phyloP scores from a whole-genome alignment of 2,888 invertebrate species.

The Himalopsyche japonica region DNA sequence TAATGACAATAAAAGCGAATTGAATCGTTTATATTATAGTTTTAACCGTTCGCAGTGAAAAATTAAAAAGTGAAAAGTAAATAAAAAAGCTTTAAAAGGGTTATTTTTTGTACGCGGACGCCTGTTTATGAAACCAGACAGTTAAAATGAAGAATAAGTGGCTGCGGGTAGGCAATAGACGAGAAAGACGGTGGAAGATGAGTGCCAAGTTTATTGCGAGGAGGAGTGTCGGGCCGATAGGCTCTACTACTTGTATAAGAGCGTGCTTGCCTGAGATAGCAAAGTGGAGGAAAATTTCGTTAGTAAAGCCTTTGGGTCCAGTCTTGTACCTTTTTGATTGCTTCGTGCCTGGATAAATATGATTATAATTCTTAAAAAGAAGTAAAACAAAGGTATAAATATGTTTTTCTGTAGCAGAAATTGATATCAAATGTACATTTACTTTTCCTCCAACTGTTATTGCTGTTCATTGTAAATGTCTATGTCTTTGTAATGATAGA shows the following conservation, averaged over 20 bases:
- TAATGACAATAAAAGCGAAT: too few relatives aligned
- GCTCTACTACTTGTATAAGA: neutral
- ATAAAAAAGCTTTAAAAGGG: neutral
- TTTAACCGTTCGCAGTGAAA: too few relatives aligned
- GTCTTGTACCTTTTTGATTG: neutral
- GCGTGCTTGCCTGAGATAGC: neutral
- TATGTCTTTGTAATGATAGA: too few relatives aligned
- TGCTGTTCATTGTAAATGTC: too few relatives aligned
- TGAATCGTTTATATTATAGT: too few relatives aligned
- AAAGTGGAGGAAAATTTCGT: neutral
- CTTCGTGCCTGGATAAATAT: neutral
- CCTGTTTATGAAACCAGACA: neutral
- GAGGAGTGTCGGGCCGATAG: neutral
- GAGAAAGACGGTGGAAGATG: neutral
- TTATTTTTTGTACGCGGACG: neutral
- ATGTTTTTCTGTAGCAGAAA: too few relatives aligned
- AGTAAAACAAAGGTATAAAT: too few relatives aligned
- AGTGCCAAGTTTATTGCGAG: neutral
- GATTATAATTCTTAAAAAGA: neutral
- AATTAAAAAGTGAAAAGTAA: too few relatives aligned
- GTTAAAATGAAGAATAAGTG: conserved; percentile 21
- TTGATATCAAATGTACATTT: too few relatives aligned
- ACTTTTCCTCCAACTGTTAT: too few relatives aligned
- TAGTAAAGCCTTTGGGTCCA: neutral
- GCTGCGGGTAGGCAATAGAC: conserved; percentile 14